Percentiles rank a stretch among this genome's conserved stretches.
These are phyloP conservation scores for Leptinotarsa haldemani DNA, from an alignment of 2,888 invertebrate genomes.

Conservation along the genomic window DNA sequence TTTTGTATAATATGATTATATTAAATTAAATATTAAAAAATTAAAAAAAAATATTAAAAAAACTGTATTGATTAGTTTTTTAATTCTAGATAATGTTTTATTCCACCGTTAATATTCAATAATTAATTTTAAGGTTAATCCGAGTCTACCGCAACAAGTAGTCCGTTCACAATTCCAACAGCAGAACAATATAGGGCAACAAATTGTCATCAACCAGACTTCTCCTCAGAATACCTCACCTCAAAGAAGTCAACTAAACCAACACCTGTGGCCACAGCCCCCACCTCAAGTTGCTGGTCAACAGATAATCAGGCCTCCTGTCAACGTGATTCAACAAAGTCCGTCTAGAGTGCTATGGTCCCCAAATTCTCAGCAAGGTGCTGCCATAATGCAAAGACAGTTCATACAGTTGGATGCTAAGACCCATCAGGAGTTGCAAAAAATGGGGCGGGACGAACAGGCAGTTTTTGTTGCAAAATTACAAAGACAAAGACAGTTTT, in stretches of 20 bases:
- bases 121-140: conserved; percentile 10
- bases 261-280: conserved; percentile 56
- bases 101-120: background rate
- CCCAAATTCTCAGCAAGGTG: conserved; percentile 54
- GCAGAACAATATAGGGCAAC: conserved; percentile 43
- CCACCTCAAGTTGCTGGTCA: conserved; percentile 35
- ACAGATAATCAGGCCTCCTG: conserved; percentile 65
- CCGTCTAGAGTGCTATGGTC: conserved; percentile 59
- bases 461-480: conserved; percentile 84
- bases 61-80: too few species aligned
- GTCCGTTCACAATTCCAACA: conserved; percentile 53
- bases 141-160: conserved; percentile 47
- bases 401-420: conserved; percentile 85
- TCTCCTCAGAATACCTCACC: conserved; percentile 54
- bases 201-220: conserved; percentile 47
- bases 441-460: conserved; percentile 82
- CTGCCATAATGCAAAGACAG: conserved; percentile 70
- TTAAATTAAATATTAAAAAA: too few species aligned
- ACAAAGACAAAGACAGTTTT: conserved; percentile 69
- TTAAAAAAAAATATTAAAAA: too few species aligned
- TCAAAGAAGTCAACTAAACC: conserved; percentile 55
- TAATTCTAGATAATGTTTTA: too few species aligned
- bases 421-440: conserved; percentile 85
- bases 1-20: too few species aligned
- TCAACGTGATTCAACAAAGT: conserved; percentile 67